Percentiles rank a stretch among this genome's conserved stretches.
phyloP scores from a whole-genome alignment of 2,797 vertebrate species.

The Scyliorhinus canicula region DNA sequence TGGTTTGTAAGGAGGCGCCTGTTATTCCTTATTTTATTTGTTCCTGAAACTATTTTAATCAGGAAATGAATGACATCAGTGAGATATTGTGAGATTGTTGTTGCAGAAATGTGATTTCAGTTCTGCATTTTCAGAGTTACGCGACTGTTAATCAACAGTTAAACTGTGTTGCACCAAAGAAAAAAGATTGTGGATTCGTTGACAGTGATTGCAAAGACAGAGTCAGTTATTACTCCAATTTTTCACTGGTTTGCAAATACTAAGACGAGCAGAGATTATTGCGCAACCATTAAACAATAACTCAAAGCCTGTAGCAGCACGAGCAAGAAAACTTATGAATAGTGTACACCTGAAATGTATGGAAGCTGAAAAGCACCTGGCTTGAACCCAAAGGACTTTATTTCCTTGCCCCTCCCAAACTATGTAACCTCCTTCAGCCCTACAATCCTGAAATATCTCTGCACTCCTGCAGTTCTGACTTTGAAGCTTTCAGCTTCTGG shows the following conservation, averaged over 20 bases:
- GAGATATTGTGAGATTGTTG: neutral
- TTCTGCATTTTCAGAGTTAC: neutral
- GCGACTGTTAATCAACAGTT: too few species aligned
- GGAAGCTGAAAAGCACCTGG: neutral
- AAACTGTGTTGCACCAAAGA: neutral
- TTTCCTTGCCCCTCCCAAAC: neutral
- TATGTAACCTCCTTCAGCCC: neutral
- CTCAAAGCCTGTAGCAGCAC: neutral
- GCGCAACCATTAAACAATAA: neutral
- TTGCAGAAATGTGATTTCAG: slow-evolving; percentile 24
- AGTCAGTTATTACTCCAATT: neutral
- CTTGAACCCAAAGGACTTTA: neutral
- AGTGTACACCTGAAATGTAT: neutral
- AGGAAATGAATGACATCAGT: neutral
- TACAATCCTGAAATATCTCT: neutral
- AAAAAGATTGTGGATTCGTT: neutral
- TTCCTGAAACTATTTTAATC: slow-evolving; percentile 23
- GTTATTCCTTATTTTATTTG: neutral
- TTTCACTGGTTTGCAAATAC: neutral
- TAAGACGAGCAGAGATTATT: neutral
- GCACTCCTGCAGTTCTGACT: neutral
- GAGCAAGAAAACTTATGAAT: neutral
- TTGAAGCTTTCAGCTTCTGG: neutral
- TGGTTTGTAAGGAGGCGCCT: neutral
- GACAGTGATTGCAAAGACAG: neutral